phyloP scores from a whole-genome alignment of 2,888 invertebrate species.

The Hoplodrina ambigua region DNA sequence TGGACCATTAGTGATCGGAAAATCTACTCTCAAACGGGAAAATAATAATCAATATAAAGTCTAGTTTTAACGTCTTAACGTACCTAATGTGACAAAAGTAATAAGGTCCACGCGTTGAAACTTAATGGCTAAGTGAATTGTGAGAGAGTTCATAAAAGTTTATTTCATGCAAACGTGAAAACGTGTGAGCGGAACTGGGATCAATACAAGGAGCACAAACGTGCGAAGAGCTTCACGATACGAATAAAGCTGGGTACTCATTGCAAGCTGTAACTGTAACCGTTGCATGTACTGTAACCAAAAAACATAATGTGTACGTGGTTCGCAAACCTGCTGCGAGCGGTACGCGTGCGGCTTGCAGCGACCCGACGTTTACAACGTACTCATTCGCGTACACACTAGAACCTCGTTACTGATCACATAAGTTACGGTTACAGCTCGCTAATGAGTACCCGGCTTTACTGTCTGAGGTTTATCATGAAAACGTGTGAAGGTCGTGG shows the following conservation, averaged over 20 bases:
- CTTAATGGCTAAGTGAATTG: background rate
- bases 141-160: background rate
- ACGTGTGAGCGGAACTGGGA: background rate
- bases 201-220: conserved; percentile 31
- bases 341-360: no score
- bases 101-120: background rate
- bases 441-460: no score
- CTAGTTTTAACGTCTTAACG: background rate
- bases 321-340: no score
- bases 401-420: no score
- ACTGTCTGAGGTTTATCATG: conserved; percentile 10
- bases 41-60: background rate
- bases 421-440: no score
- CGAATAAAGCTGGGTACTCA: no score
- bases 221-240: conserved; percentile 5
- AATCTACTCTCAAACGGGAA: conserved; percentile 2
- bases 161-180: background rate
- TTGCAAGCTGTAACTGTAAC: no score
- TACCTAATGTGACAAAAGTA: no score
- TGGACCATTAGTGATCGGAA: conserved; percentile 1
- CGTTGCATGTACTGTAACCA: no score
- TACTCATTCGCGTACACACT: no score
- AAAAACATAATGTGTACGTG: no score
- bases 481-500: conserved; percentile 7
- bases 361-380: no score